Base-by-base conservation (phyloP, 2,797 vertebrate species). In the Rhinella marina region DNA sequence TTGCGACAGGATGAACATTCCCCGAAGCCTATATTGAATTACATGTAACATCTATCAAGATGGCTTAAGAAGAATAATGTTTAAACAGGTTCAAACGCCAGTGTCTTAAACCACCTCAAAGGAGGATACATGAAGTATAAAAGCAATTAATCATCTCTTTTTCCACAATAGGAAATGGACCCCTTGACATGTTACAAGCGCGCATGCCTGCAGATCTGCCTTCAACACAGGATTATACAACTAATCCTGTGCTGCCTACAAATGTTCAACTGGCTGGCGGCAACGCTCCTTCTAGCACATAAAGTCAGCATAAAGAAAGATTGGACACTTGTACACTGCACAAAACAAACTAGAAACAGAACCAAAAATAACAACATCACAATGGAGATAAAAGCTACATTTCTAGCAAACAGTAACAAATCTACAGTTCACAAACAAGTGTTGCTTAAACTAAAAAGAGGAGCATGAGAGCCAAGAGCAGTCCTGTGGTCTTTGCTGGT, bases 11-110 rank as follows among this genome's bases (percentile, higher is more conserved):
- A 93, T 92, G 89, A 92, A 93, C 93, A 93, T 79, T 91, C 92
- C 91, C 92, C 91, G 91, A 0, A 92, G 93, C 92, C 91, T 92
- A 82, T 91, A 93, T 84, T 93, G 91, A 92, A 93, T 93, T 93
- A 94, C 86, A 92, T 90, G 92, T 77, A 91, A 91, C 90, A 92
- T 90, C 92, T 91, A 92, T 92, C 91, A 92, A 92, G 92, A 91
- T 91, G 92, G 91, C 92, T 93, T 93, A 93, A 93, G 91, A 93
- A 93, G 92, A 93, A 92, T 91, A 94, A 93, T 93, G 93, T 91
- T 92, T 93, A 92, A 92, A 94, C 93, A 92, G 92, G 92, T 93
- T 93, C 93, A 90, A 93, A 92, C 91, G 92, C 90, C 91, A 87
- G 91, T 88, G 90, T 91, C 91, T 92, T 90, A 91, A 93, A 93